These are phyloP conservation scores for Corythornis madagascariensis DNA, from an alignment of 2,113 vertebrate genomes.

Conservation along the genomic window DNA sequence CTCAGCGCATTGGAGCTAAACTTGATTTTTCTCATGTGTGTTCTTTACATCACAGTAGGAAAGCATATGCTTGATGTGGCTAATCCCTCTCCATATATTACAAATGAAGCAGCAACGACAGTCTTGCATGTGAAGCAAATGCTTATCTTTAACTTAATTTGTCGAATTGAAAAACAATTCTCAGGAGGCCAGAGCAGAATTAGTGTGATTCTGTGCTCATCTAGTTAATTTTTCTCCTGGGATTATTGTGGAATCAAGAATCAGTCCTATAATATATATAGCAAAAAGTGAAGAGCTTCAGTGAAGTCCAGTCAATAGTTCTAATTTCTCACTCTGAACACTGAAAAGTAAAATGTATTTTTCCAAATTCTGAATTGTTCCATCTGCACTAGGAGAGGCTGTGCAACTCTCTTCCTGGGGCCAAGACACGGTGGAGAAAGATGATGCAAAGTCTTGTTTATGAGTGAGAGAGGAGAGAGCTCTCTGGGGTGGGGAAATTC, in stretches of 20 bases:
- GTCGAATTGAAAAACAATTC: neutral
- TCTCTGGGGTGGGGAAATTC: neutral
- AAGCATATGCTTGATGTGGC: neutral
- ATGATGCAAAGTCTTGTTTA: neutral
- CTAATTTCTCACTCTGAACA: neutral
- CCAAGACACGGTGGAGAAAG: neutral
- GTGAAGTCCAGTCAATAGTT: neutral
- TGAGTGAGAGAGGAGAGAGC: neutral
- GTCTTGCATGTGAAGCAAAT: neutral
- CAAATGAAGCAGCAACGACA: neutral
- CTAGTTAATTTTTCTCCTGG: neutral
- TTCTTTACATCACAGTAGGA: neutral
- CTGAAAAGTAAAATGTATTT: neutral
- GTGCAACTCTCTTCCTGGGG: neutral
- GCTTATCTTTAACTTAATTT: constrained; percentile 7
- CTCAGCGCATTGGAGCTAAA: neutral
- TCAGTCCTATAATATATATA: neutral
- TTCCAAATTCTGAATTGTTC: neutral
- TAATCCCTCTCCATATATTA: neutral
- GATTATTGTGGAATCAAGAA: neutral
- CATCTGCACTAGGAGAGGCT: neutral
- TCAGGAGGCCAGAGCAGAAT: neutral
- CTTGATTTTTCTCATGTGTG: neutral
- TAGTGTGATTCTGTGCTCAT: neutral
- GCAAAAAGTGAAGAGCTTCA: neutral